Base-by-base conservation (phyloP, 2,797 vertebrate genomes). In the Orientallactaga sibirica region DNA sequence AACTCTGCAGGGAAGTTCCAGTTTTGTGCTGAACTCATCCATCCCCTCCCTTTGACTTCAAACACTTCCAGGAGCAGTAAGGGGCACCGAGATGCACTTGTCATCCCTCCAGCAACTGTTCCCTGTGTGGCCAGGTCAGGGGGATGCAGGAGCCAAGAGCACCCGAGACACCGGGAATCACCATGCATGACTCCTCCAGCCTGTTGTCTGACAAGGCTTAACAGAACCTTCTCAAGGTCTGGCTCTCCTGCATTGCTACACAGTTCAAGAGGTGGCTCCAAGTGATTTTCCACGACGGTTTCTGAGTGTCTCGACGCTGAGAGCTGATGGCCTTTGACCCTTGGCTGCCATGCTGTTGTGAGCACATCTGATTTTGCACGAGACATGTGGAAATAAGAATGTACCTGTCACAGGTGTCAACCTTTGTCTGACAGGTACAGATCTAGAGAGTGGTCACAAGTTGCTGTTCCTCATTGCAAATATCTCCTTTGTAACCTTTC, bases 321-420 rank as follows among this genome's bases (percentile, higher is more conserved):
- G 97, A 98, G 97, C 96, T 95, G 96, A 95, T 48, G 92, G 97
- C 94, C 96, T 96, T 95, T 97, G 98, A 98, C 97, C 97, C 97
- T 96, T 96, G 97, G 86, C 79, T 88, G 97, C 97, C 97, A 96
- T 93, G 97, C 97, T 95, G 95, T 96, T 97, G 97, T 97, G 97
- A 98, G 96, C 97, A 97, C 94, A 73, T 96, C 96, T 71, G 82
- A 96, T 96, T 97, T 95, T 1, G 76, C 9, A 62, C 0, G 77
- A 97, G 96, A 97, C 97, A 96, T 96, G 96, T 98, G 97, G 97
- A 97, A 98, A 98, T 97, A 97, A 98, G 97, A 97, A 98, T 98
- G 98, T 98, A 98, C 97, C 97, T 98, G 98, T 98, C 98, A 98
- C 96, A 97, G 97, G 96, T 98, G 97, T 98, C 98, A 98, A 97